Evolutionary conservation across 2,113 vertebrate species (phyloP).

Genomic region (Vulpes ferrilata): DNA sequence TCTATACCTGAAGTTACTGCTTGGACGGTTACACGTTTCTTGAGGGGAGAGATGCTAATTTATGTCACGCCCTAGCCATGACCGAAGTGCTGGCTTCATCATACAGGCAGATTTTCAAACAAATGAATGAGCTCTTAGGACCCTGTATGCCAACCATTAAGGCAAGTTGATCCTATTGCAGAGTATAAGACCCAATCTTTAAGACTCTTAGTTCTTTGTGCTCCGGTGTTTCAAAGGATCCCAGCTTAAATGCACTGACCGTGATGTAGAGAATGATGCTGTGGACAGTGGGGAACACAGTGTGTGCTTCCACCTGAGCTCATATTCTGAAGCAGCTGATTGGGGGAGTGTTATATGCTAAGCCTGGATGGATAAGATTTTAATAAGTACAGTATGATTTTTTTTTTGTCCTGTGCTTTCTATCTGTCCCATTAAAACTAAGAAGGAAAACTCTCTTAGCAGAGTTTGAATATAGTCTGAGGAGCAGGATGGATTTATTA

Average conservation of each 20-base stretch:
- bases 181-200: background rate
- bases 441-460: background rate
- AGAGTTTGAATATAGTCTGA: background rate
- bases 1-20: background rate
- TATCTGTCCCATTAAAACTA: background rate
- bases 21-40: background rate
- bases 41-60: background rate
- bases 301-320: background rate
- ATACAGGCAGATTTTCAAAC: background rate
- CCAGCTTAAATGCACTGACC: background rate
- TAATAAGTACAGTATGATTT: background rate
- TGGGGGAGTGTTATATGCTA: background rate
- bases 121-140: background rate
- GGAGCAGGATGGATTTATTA: background rate
- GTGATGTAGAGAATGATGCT: background rate
- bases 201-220: background rate
- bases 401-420: conserved; percentile 16
- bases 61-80: background rate
- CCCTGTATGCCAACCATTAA: no score
- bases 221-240: background rate
- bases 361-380: background rate
- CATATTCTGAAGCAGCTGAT: background rate
- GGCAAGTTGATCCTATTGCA: background rate
- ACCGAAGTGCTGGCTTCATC: background rate
- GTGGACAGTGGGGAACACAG: background rate